Evolutionary conservation across 2,888 invertebrate genomes (phyloP).

Genomic region (Cantharis nigra): DNA sequence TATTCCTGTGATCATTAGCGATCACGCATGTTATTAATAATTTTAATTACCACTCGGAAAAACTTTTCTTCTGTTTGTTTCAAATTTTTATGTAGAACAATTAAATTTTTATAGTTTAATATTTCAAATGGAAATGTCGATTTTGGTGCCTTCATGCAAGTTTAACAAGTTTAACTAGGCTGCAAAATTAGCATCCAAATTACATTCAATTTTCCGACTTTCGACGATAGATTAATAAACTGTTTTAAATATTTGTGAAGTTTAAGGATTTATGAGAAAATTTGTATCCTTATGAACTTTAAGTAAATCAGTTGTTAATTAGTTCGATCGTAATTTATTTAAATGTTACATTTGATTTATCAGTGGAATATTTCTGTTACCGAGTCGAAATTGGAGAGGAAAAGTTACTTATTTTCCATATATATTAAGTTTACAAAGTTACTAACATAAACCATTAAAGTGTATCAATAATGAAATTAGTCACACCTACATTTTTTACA

Average conservation of each 20-base stretch:
- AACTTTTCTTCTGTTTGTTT: background rate
- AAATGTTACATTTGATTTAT: background rate
- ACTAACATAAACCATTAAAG: background rate
- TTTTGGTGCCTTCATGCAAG: background rate
- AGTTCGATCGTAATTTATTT: background rate
- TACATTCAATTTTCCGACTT: background rate
- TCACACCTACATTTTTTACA: background rate
- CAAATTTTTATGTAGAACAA: background rate
- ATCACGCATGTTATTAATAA: background rate
- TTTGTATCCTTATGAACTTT: background rate
- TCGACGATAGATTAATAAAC: background rate
- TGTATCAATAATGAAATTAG: background rate
- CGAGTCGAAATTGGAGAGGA: too few species aligned
- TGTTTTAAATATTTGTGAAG: background rate
- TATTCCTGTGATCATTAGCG: background rate
- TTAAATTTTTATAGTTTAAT: background rate
- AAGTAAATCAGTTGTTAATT: background rate
- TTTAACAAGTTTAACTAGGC: background rate
- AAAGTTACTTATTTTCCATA: too few species aligned
- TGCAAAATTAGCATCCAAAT: background rate
- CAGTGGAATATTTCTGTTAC: background rate
- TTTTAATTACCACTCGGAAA: background rate
- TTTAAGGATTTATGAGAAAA: background rate
- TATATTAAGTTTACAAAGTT: background rate
- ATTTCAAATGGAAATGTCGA: background rate